Evolutionary conservation across 2,113 vertebrate species (phyloP).

Genomic region (Aegithalos caudatus): DNA sequence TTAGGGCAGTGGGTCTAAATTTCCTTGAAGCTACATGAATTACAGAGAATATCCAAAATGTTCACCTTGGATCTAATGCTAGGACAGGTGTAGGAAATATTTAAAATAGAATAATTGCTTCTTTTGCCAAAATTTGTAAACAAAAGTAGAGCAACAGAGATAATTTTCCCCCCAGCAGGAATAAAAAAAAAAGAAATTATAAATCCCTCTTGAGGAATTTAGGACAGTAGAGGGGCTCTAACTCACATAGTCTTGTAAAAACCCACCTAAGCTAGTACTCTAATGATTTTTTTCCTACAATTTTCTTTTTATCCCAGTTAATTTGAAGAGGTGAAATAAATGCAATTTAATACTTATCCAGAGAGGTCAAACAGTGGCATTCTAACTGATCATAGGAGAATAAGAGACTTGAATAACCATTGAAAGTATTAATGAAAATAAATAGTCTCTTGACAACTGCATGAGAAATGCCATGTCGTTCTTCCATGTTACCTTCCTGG

Average conservation of each 20-base stretch:
- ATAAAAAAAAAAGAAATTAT: not conserved
- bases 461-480: not conserved
- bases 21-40: not conserved
- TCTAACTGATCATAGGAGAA: not conserved
- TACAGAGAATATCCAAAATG: not conserved
- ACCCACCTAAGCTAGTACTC: not conserved
- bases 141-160: not conserved
- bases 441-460: not conserved
- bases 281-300: not conserved
- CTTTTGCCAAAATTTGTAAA: not conserved
- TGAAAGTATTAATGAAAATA: not conserved
- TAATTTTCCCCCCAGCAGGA: not conserved
- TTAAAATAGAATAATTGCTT: not conserved
- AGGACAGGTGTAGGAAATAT: not conserved
- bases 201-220: not conserved
- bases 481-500: not conserved
- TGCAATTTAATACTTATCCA: not conserved
- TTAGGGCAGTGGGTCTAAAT: not conserved
- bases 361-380: not conserved
- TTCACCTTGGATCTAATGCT: not conserved
- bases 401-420: not conserved
- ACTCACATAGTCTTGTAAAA: not conserved
- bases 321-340: not conserved
- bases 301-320: not conserved
- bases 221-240: not conserved